These are phyloP conservation scores for Auanema sp. DNA, from an alignment of 2,888 invertebrate species.

Conservation along the genomic window DNA sequence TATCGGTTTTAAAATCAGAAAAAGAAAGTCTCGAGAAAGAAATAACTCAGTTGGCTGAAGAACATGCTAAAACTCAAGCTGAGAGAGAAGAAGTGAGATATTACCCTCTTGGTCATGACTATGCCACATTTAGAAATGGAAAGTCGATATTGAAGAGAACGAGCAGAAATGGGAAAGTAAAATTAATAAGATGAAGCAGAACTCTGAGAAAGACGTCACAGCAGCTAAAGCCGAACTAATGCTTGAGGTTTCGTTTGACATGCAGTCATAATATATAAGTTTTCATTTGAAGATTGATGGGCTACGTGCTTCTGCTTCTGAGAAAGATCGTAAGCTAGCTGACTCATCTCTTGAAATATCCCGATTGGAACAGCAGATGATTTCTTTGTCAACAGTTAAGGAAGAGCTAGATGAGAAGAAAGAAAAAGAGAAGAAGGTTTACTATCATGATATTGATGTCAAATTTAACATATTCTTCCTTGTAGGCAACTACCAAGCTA, in stretches of 20 bases:
- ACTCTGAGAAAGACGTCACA: slow-evolving; percentile 21
- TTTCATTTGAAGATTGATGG: slow-evolving; percentile 16
- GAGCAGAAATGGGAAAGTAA: slow-evolving; percentile 32
- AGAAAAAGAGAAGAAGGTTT: slow-evolving; percentile 18
- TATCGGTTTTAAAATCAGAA: slow-evolving; percentile 1
- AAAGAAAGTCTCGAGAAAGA: not conserved
- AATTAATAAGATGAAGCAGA: slow-evolving; percentile 28
- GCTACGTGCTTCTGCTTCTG: slow-evolving; percentile 16
- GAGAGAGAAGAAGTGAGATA: slow-evolving; percentile 12
- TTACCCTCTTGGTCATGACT: slow-evolving; percentile 1
- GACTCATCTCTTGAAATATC: slow-evolving; percentile 20
- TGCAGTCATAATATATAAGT: not conserved
- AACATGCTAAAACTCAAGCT: slow-evolving; percentile 3
- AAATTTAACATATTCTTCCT: not conserved
- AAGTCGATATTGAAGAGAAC: slow-evolving; percentile 21
- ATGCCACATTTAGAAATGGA: slow-evolving; percentile 12
- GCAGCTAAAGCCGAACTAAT: slow-evolving; percentile 25
- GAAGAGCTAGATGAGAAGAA: slow-evolving; percentile 18
- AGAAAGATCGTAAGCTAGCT: slow-evolving; percentile 24
- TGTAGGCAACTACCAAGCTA: slow-evolving; percentile 11
- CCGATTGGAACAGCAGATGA: slow-evolving; percentile 22
- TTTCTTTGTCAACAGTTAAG: slow-evolving; percentile 8
- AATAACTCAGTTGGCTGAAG: slow-evolving; percentile 14
- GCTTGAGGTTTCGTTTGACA: slow-evolving; percentile 6
- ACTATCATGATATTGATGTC: slow-evolving; percentile 3